A percentile compares a stretch with the other conserved stretches of the same genome.
These are phyloP conservation scores for Aurelia aurita DNA, from an alignment of 30 jellyfish, hydroid and myxozoan species.

Conservation along the genomic window DNA sequence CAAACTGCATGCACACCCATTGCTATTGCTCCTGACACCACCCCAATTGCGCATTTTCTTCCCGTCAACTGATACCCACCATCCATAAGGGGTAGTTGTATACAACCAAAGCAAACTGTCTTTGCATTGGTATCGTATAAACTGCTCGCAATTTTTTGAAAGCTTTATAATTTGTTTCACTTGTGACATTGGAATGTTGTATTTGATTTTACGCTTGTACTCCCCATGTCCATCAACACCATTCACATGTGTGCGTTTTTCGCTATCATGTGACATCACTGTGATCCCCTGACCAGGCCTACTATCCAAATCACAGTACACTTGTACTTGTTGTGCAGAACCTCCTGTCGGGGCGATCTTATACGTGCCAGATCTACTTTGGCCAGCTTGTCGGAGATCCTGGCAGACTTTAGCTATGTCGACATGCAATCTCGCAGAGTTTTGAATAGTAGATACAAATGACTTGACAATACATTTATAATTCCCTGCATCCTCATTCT, in stretches of 20 bases:
- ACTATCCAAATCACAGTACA: conserved; percentile 26
- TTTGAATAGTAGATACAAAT: background rate
- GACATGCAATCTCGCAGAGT: background rate
- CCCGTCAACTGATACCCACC: conserved; percentile 49
- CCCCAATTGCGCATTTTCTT: conserved; percentile 42
- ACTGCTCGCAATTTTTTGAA: conserved; percentile 11
- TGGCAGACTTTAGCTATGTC: background rate
- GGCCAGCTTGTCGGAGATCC: background rate
- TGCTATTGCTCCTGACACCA: conserved; percentile 5
- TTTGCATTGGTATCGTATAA: conserved; percentile 8
- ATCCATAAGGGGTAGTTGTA: conserved; percentile 1
- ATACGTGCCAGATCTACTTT: conserved; percentile 1
- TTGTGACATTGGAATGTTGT: conserved; percentile 1
- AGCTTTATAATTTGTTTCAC: background rate
- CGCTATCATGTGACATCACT: conserved; percentile 32
- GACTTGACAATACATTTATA: conserved; percentile 14
- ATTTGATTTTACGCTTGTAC: background rate
- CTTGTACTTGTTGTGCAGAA: conserved; percentile 6
- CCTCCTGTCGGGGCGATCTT: conserved; percentile 5
- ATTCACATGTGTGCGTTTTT: background rate
- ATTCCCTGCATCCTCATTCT: conserved; percentile 7
- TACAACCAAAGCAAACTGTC: conserved; percentile 16
- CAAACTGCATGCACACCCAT: conserved; percentile 42
- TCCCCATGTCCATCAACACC: conserved; percentile 14
- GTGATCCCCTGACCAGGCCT: conserved; percentile 14